Conservation (phyloP, 2,797 vertebrate species). For the Rhinogobio ventralis region DNA sequence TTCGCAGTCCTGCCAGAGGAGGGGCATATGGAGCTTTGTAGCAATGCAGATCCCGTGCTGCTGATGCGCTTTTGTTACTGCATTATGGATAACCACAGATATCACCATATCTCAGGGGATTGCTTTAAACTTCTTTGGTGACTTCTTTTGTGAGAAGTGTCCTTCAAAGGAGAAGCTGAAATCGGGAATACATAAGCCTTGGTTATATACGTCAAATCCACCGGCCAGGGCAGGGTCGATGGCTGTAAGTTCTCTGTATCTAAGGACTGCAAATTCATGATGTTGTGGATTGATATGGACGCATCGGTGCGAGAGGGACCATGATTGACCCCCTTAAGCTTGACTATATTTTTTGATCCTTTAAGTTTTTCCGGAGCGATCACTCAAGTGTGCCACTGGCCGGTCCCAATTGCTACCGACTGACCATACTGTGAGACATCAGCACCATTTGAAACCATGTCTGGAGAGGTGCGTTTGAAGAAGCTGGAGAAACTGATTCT, state of each 20-base stretch:
- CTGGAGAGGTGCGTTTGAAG: constrained; percentile 97
- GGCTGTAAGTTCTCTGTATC: constrained; percentile 62
- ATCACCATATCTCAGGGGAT: constrained; percentile 63
- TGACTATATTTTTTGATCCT: constrained; percentile 61
- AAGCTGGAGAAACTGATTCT: constrained; percentile 96
- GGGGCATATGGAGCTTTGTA: constrained; percentile 79
- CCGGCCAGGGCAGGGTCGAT: constrained; percentile 71
- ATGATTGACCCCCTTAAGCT: constrained; percentile 64
- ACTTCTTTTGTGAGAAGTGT: constrained; percentile 18
- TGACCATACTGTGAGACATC: constrained; percentile 28
- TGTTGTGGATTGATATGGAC: constrained; percentile 66
- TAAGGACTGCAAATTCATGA: constrained; percentile 62
- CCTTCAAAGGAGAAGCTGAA: constrained; percentile 39
- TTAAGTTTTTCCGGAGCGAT: constrained; percentile 66
- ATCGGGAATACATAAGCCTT: constrained; percentile 58
- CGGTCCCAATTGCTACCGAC: constrained; percentile 2
- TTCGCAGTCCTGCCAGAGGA: constrained; percentile 78
- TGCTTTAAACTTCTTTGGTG: constrained; percentile 53
- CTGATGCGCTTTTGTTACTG: constrained; percentile 66
- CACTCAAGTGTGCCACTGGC: constrained; percentile 62
- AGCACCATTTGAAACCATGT: constrained; percentile 77
- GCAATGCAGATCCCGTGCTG: constrained; percentile 79
- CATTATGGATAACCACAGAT: constrained; percentile 74
- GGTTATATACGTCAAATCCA: constrained; percentile 62
- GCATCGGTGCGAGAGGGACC: constrained; percentile 57